Conservation (phyloP, 2,888 invertebrate species). For the Dioctria rufipes region DNA sequence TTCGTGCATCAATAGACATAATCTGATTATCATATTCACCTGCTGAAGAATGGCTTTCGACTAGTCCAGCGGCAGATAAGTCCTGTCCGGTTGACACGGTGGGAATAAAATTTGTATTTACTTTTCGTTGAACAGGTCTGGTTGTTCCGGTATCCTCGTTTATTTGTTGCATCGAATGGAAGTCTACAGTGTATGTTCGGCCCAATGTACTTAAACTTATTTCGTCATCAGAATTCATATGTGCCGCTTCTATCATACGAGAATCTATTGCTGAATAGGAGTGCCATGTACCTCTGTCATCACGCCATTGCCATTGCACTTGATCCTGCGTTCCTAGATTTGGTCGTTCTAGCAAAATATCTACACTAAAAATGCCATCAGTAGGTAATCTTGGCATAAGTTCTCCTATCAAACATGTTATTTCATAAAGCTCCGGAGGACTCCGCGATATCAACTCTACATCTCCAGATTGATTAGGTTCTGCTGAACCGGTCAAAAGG, state of each 20-base stretch:
- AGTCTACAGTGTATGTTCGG: constrained; percentile 95
- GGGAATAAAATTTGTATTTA: constrained; percentile 76
- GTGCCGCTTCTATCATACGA: constrained; percentile 94
- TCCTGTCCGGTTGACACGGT: constrained; percentile 55
- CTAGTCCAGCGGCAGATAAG: constrained; percentile 55
- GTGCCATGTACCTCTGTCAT: constrained; percentile 94
- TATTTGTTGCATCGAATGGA: constrained; percentile 97
- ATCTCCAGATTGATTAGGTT: constrained; percentile 72
- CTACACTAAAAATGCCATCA: constrained; percentile 96
- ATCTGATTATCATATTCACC: constrained; percentile 23
- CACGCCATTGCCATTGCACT: constrained; percentile 97
- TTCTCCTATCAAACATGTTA: constrained; percentile 97
- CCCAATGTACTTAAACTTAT: constrained; percentile 93
- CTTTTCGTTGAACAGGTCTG: constrained; percentile 88
- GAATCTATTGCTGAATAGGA: constrained; percentile 95
- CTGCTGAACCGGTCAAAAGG: constrained; percentile 90
- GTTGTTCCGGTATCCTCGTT: constrained; percentile 98
- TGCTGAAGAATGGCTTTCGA: constrained; percentile 53
- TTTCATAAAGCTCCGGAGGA: constrained; percentile 97
- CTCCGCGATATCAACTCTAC: constrained; percentile 91
- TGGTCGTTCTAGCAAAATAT: constrained; percentile 86
- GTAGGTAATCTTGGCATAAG: constrained; percentile 96
- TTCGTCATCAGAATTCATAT: constrained; percentile 95
- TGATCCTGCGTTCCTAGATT: constrained; percentile 80
- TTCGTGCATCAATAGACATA: constrained; percentile 75